Percentiles rank a stretch among this genome's conserved stretches.
Evolutionary conservation across 2,888 invertebrate species (phyloP).

Genomic region (Hypomecis punctinalis): DNA sequence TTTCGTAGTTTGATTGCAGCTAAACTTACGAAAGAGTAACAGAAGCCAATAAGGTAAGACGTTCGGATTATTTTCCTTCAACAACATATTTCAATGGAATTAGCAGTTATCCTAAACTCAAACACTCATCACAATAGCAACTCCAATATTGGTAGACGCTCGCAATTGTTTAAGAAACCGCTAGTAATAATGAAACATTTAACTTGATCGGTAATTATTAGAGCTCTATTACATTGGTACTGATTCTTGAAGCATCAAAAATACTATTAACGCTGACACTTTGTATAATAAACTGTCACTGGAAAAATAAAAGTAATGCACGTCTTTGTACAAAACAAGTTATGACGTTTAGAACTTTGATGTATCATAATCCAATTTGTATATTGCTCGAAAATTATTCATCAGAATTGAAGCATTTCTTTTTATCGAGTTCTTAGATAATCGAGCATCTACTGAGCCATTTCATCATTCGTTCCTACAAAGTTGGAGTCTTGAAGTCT

Average conservation of each 20-base stretch:
- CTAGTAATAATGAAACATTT: conserved; percentile 10
- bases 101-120: conserved; percentile 9
- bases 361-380: background rate
- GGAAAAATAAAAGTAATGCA: background rate
- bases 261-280: background rate
- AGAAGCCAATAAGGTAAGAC: conserved; percentile 22
- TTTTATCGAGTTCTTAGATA: conserved; percentile 27
- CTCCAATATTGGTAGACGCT: conserved; percentile 1
- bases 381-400: conserved; percentile 5
- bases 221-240: background rate
- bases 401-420: conserved; percentile 6
- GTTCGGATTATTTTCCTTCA: conserved; percentile 6
- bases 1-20: conserved; percentile 28
- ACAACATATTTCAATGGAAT: background rate
- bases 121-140: conserved; percentile 3
- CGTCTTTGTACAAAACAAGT: background rate
- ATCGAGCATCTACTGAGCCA: conserved; percentile 11
- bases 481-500: conserved; percentile 33
- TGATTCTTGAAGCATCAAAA: background rate
- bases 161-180: conserved; percentile 17
- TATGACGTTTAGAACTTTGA: background rate
- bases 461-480: conserved; percentile 44
- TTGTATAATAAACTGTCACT: background rate
- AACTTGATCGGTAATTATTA: conserved; percentile 9
- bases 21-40: conserved; percentile 13